These are phyloP conservation scores for Hylomyscus alleni DNA, from an alignment of 2,797 vertebrate species.

Conservation along the genomic window DNA sequence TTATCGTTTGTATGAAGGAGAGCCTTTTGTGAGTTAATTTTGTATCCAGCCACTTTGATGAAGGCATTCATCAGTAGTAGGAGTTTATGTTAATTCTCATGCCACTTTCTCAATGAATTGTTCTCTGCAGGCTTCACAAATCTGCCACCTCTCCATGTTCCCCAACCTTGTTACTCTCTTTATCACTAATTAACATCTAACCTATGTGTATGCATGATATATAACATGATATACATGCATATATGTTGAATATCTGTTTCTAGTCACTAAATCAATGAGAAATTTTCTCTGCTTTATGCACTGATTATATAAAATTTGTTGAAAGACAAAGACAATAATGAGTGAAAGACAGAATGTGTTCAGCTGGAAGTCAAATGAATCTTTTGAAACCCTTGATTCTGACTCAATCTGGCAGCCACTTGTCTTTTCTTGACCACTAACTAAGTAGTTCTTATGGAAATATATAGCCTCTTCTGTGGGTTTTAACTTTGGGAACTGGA, in stretches of 20 bases:
- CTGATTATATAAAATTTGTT: neutral
- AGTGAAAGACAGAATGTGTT: conserved; percentile 15
- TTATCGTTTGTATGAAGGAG: no score
- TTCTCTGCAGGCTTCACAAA: neutral
- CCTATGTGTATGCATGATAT: neutral
- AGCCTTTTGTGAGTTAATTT: no score
- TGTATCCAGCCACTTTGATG: no score
- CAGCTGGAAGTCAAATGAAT: conserved; percentile 28
- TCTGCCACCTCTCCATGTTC: neutral
- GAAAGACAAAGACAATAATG: conserved; percentile 29
- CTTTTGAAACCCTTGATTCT: conserved; percentile 57
- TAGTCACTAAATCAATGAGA: neutral
- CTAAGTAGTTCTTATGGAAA: conserved; percentile 71
- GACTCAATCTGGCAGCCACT: conserved; percentile 71
- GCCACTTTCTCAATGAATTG: neutral
- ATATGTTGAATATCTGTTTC: neutral
- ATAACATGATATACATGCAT: neutral
- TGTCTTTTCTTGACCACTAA: conserved; percentile 66
- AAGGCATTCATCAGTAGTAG: neutral
- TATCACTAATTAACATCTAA: neutral
- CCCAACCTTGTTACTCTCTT: neutral
- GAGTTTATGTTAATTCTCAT: neutral
- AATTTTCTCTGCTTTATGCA: conserved; percentile 28
- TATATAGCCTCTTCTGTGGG: conserved; percentile 39
- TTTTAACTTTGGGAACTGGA: conserved; percentile 63